Percentiles rank a stretch among this genome's conserved stretches.
Evolutionary conservation across 2,888 invertebrate genomes (phyloP).

Genomic region (Cheilosia variabilis): DNA sequence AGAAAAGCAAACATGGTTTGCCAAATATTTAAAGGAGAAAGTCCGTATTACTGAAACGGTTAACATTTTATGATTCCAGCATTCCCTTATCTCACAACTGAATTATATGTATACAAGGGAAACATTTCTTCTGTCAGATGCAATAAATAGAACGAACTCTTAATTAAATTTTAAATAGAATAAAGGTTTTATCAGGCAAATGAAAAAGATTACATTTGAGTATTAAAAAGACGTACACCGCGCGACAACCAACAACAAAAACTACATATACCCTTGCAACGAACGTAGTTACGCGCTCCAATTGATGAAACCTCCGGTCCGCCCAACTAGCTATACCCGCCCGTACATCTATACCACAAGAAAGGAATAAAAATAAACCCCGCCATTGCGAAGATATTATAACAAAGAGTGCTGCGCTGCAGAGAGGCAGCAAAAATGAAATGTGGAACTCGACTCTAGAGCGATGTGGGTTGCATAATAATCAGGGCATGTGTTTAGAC

Average conservation of each 20-base stretch:
- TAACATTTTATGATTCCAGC: conserved; percentile 7
- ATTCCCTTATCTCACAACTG: not conserved
- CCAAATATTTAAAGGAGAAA: not conserved
- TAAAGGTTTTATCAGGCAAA: conserved; percentile 8
- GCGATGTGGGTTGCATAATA: conserved; percentile 73
- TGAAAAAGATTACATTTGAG: conserved; percentile 18
- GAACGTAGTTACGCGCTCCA: not conserved
- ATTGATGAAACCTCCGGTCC: not conserved
- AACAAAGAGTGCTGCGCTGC: conserved; percentile 39
- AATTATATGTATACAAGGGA: not conserved
- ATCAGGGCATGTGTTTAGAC: conserved; percentile 73
- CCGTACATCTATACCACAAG: conserved; percentile 24
- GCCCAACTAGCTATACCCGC: not conserved
- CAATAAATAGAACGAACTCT: not conserved
- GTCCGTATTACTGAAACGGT: not conserved
- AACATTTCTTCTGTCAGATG: not conserved
- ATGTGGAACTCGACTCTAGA: conserved; percentile 57
- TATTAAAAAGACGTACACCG: not conserved
- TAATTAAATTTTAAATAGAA: conserved; percentile 25
- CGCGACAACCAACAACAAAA: not conserved
- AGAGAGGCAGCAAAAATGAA: conserved; percentile 60
- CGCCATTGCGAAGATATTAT: conserved; percentile 51
- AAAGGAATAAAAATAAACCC: conserved; percentile 24
- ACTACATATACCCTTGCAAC: not conserved
- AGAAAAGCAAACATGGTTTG: too few species aligned